Percentiles rank a stretch among this genome's conserved stretches.
Conservation (phyloP, 1,140 invertebrate species). For the Heliconius melpomene region DNA sequence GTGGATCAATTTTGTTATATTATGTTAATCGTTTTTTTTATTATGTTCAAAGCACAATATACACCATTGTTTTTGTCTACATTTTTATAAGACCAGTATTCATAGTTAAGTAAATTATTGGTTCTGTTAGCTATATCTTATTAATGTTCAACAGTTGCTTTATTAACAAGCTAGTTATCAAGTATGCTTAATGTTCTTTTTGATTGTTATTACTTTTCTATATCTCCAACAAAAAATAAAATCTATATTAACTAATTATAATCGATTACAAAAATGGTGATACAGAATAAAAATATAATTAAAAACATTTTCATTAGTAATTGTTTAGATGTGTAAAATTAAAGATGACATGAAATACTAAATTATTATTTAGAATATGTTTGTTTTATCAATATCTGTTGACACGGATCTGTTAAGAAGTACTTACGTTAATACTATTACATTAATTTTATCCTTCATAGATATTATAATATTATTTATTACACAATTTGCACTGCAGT, state of each 20-base stretch:
- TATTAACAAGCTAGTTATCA: background rate
- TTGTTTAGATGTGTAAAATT: background rate
- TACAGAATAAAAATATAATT: background rate
- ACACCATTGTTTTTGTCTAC: conserved; percentile 2
- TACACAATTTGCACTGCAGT: background rate
- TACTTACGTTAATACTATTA: conserved; percentile 5
- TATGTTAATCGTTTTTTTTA: background rate
- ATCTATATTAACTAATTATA: background rate
- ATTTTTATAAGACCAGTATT: conserved; percentile 11
- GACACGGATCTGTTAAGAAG: conserved; percentile 3
- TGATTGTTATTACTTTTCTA: background rate
- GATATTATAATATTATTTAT: conserved; percentile 6
- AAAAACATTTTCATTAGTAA: background rate
- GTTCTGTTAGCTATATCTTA: conserved; percentile 4
- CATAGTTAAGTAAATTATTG: conserved; percentile 13
- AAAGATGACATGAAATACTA: background rate
- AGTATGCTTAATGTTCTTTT: background rate
- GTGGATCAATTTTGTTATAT: background rate
- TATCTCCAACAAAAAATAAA: background rate
- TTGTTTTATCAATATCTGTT: conserved; percentile 3
- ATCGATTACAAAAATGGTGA: background rate
- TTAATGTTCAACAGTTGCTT: background rate
- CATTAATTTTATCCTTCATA: background rate
- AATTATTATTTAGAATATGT: background rate
- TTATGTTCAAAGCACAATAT: background rate